Base-by-base conservation (phyloP, 2,113 vertebrate genomes). In the Hipposideros armiger region DNA sequence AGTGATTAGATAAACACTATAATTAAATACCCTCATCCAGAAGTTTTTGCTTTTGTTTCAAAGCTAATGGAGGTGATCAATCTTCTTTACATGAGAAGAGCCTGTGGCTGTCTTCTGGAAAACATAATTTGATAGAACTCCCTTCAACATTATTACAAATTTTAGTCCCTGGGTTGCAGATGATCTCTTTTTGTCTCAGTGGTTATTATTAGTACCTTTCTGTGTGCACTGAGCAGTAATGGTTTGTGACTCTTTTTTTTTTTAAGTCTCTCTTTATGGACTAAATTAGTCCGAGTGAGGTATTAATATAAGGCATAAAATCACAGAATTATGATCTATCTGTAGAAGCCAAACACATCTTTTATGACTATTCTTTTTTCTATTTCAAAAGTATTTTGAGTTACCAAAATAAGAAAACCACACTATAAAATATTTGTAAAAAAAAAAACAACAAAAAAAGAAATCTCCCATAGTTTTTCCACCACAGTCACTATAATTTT, bases 1-100 rank as follows among this genome's bases (percentile, higher is more conserved):
- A 94, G 85, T 64, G 87, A 95, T 97, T 96, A 16, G 88, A 94
- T 97, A 96, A 97, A 96, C 89, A 97, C 83, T 81, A 54, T 93
- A 96, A 97, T 96, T 93, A 93, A 97, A 92, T 91, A 89, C 74
- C 76, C 76, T 84, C 60, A 89, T 91, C 64, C 93, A 96, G 87
- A 97, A 96, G 74, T 90, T 94, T 91, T 67, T 81, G 60, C 11
- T 77, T 90, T 95, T 87, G n/a, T 90, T 95, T 87, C 87, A 87
- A 87, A 74, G 64, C 83, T 97, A 97, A 97, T 92, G 83, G 78
- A 97, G 82, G 78, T 89, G 52, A 97, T 96, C 90, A 73, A 64
- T 95, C 93, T 95, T 93, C 45, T 13, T 87, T 74, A 86, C 28
- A 86, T 2, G 15, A 86, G 60, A 90, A 64, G 62, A 47, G 73